Percentiles rank a stretch among this genome's conserved stretches.
Conservation (phyloP, 1,140 invertebrate genomes). For the Homarus americanus region DNA sequence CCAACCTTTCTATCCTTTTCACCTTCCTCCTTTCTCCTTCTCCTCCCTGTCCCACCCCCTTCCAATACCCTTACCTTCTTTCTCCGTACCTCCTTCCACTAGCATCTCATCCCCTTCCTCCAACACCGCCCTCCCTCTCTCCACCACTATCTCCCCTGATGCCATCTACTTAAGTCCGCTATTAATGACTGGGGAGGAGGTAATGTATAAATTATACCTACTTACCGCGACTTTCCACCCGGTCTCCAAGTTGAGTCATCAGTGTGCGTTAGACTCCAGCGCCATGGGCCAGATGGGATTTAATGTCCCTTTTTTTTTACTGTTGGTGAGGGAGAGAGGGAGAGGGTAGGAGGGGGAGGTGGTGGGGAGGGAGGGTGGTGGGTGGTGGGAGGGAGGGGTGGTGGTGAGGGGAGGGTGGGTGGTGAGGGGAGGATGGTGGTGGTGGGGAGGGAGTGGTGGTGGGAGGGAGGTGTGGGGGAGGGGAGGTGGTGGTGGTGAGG, state of each 20-base stretch:
- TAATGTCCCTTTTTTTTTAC: neutral
- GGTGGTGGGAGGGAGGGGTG: neutral
- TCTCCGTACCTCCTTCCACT: neutral
- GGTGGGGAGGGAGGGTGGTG: neutral
- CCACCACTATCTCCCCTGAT: neutral
- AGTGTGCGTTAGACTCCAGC: no score
- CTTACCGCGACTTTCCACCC: neutral
- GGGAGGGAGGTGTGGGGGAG: neutral
- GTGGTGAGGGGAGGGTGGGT: neutral
- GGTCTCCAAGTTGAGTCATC: no score
- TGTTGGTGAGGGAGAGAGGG: neutral
- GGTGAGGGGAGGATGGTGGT: neutral
- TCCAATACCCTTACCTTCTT: neutral
- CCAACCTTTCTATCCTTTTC: neutral
- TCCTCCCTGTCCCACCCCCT: neutral
- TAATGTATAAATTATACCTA: constrained; percentile 22
- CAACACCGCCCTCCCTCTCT: neutral
- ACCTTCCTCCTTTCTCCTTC: neutral
- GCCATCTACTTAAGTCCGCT: neutral
- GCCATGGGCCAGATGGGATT: no score
- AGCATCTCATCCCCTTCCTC: no score
- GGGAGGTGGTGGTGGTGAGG: neutral
- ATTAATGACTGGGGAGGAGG: constrained; percentile 11
- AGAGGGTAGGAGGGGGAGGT: neutral
- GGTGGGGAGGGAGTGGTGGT: neutral